Percentiles rank a stretch among this genome's conserved stretches.
phyloP scores from a whole-genome alignment of 2,888 invertebrate species.

The Endotricha flammealis region DNA sequence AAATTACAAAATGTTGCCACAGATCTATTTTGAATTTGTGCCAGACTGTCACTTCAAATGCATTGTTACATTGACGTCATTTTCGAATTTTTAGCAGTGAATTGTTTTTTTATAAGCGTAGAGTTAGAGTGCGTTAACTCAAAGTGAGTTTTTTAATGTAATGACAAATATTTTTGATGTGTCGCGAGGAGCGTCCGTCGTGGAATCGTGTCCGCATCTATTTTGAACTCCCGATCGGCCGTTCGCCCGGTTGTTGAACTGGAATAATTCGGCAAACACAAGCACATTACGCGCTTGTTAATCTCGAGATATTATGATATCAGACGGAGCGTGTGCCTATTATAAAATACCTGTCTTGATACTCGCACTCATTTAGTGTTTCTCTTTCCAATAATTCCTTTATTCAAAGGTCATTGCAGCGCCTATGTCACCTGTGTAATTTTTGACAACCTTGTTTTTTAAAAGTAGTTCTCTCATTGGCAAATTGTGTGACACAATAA shows the following conservation, averaged over 20 bases:
- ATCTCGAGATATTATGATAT: constrained; percentile 56
- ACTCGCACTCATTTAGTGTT: constrained; percentile 13
- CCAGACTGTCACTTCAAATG: too few species aligned
- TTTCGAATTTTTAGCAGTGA: background rate
- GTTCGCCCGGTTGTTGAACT: constrained; percentile 75
- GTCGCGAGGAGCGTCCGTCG: constrained; percentile 42
- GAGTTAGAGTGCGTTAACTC: too few species aligned
- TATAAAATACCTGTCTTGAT: constrained; percentile 36
- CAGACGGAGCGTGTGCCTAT: constrained; percentile 36
- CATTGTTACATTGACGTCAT: too few species aligned
- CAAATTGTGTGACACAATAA: constrained; percentile 38
- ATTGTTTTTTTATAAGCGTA: background rate
- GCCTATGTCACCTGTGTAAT: constrained; percentile 2
- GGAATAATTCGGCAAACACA: constrained; percentile 76
- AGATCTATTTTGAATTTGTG: constrained; percentile 5
- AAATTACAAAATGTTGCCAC: constrained; percentile 10
- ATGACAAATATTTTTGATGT: constrained; percentile 39
- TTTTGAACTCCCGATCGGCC: constrained; percentile 71
- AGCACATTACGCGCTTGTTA: constrained; percentile 67
- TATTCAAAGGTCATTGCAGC: background rate
- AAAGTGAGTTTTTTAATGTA: constrained; percentile 15
- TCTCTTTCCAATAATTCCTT: too few species aligned
- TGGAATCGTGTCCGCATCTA: constrained; percentile 63
- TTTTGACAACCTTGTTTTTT: constrained; percentile 19
- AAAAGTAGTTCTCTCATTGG: constrained; percentile 28